Evolutionary conservation across 2,797 vertebrate genomes (phyloP), one percentile per base, ranked within the genome.

Genomic region (Phataginus tetradactyla): DNA sequence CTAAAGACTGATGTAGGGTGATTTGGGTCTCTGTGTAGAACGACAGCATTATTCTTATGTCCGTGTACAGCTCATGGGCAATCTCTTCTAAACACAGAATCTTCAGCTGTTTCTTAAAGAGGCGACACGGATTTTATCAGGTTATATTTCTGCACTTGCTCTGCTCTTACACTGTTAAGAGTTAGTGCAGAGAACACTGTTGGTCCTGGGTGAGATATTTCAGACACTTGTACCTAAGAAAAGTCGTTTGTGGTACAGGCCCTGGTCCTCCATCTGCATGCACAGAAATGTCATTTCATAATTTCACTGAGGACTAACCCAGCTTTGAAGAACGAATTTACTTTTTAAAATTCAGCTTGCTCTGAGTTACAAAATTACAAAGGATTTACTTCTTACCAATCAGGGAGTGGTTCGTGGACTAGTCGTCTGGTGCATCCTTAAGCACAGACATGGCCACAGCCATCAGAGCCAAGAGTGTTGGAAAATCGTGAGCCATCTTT

Each of bases 61-160:
- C 71, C 94, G 88, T 29, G 42, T 90, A 39, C 57, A 74, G 84
- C 78, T 49, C 0, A 61, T 3, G 15, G 51, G 83, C 90, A 71
- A 75, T 39, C 0, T 92, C 69, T 94, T 97, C 89, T 34, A 94
- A 97, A 86, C 29, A 92, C 32, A 90, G 64, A 10, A 34, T 78
- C 63, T 4, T 0, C 18, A 94, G 63, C 29, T 49, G n/a, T 32
- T 71, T 94, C 49, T 81, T 84, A 27, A 96, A 89, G 21, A 29
- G 5, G 14, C 4, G 79, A 34, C 17, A 63, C n/a, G 94, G 23
- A 77, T 71, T 86, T 88, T 34, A 90, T 34, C 10, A 68, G 39
- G 51, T 29, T 9, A 14, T 15, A 42, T 75, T 66, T 63, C 27
- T 83, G 9, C 6, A 90, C 15, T 12, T 39, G 9, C 51, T 34